A percentile compares a stretch with the other conserved stretches of the same genome.
phyloP scores from a whole-genome alignment of 1,140 invertebrate species.

The Rhyacophila brunnea region DNA sequence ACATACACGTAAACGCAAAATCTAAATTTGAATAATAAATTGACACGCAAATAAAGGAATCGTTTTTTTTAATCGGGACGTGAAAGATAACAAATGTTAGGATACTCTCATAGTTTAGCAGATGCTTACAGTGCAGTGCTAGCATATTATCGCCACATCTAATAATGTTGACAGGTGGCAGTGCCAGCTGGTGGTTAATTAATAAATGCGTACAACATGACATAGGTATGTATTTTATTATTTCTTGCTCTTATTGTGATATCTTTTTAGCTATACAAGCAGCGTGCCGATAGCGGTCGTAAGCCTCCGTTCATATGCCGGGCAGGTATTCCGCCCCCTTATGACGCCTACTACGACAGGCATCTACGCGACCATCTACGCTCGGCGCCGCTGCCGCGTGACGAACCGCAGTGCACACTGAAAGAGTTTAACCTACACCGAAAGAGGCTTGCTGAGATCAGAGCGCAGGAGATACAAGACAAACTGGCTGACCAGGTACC shows the following conservation, averaged over 20 bases:
- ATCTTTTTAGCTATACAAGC: slow-evolving; percentile 4
- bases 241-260: background rate
- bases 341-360: slow-evolving; percentile 48
- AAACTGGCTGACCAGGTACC: background rate
- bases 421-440: slow-evolving; percentile 50
- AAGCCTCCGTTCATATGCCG: slow-evolving; percentile 4
- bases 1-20: too few species aligned
- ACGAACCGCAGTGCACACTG: slow-evolving; percentile 44
- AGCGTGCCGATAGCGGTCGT: background rate
- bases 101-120: too few species aligned
- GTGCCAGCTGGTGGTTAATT: too few species aligned
- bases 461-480: slow-evolving; percentile 5
- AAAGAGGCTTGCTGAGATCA: slow-evolving; percentile 44
- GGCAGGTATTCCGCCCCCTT: slow-evolving; percentile 35
- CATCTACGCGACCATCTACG: slow-evolving; percentile 45
- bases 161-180: too few species aligned
- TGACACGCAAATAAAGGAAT: too few species aligned
- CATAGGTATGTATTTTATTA: background rate
- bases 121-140: too few species aligned
- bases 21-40: too few species aligned
- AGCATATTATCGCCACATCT: too few species aligned
- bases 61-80: too few species aligned
- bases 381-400: slow-evolving; percentile 42
- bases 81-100: too few species aligned
- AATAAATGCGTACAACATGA: too few species aligned